Percentiles rank a stretch among this genome's conserved stretches.
Conservation (phyloP, 2,888 invertebrate species). For the Athripsodes cinereus region DNA sequence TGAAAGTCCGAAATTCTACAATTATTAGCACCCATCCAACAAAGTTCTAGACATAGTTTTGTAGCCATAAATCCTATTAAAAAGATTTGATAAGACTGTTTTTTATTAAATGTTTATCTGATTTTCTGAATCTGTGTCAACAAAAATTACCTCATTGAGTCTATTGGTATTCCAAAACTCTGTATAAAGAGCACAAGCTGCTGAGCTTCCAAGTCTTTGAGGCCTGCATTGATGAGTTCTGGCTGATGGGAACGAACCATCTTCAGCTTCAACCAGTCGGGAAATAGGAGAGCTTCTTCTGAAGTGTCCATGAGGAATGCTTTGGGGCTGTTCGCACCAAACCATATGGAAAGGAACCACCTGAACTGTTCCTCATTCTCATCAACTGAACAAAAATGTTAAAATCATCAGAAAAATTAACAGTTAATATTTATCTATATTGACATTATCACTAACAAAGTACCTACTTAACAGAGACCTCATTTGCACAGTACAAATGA, state of each 20-base stretch:
- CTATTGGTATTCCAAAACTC: constrained; percentile 90
- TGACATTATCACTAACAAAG: too few species aligned
- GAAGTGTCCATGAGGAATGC: constrained; percentile 74
- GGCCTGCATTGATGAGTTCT: constrained; percentile 76
- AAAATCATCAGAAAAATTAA: too few species aligned
- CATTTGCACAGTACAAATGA: too few species aligned
- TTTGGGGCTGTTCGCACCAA: constrained; percentile 68
- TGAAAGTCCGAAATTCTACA: too few species aligned
- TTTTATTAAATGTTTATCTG: too few species aligned
- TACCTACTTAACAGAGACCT: too few species aligned
- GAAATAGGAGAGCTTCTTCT: constrained; percentile 76
- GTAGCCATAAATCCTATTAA: too few species aligned
- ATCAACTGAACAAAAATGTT: constrained; percentile 31
- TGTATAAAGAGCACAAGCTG: constrained; percentile 91
- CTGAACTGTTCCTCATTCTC: constrained; percentile 64
- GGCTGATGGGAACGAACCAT: constrained; percentile 84
- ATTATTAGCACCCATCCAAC: too few species aligned
- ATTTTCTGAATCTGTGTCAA: too few species aligned
- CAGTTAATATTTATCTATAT: too few species aligned
- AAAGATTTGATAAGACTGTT: too few species aligned
- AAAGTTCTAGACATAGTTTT: too few species aligned
- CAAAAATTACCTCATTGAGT: constrained; percentile 82
- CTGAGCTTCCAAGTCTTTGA: constrained; percentile 78
- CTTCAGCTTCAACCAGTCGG: constrained; percentile 88
- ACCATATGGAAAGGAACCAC: constrained; percentile 60